Base-by-base conservation (phyloP, 2,113 vertebrate genomes). In the Corythoichthys haematopterus region DNA sequence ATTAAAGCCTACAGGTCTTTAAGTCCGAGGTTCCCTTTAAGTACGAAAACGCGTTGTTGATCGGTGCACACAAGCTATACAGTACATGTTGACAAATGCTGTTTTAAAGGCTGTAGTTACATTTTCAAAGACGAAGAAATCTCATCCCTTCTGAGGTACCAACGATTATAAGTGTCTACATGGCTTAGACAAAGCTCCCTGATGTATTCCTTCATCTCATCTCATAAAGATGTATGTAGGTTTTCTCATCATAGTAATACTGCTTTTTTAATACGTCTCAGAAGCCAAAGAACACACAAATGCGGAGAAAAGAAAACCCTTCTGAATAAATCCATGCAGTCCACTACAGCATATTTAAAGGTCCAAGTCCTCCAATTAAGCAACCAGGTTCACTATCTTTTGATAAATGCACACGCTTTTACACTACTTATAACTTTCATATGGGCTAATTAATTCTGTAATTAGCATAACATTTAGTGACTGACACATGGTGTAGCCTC, bases 391-490 rank as follows among this genome's bases (percentile, higher is more conserved):
- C 76, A 75, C 70, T 68, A 28, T 78, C 70, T 78, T 81, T 85
- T 88, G 76, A 90, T 87, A 80, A 77, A 71, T 59, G 58, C 75
- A 84, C 80, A 78, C 79, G 79, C 82, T 84, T 85, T 84, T 79
- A 84, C 72, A 78, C 72, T 69, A 70, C 81, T 82, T 62, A 77
- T 72, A 74, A 82, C 75, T 84, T 85, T 78, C 77, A 71, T 73
- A 64, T 46, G 35, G 77, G 67, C 69, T 85, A 87, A 89, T 89
- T 87, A 84, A 86, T 80, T 87, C 74, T 72, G 70, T 86, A 85
- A 91, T 91, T 85, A 87, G 83, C 86, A 75, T 83, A 83, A 83
- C 81, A 74, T 68, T 67, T 70, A 87, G 72, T 75, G 82, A 82
- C 70, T 80, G 80, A 85, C 82, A 76, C 77, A 80, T 77, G 81